These are phyloP conservation scores for Apteryx mantelli DNA, from an alignment of 2,113 vertebrate species.

Conservation along the genomic window DNA sequence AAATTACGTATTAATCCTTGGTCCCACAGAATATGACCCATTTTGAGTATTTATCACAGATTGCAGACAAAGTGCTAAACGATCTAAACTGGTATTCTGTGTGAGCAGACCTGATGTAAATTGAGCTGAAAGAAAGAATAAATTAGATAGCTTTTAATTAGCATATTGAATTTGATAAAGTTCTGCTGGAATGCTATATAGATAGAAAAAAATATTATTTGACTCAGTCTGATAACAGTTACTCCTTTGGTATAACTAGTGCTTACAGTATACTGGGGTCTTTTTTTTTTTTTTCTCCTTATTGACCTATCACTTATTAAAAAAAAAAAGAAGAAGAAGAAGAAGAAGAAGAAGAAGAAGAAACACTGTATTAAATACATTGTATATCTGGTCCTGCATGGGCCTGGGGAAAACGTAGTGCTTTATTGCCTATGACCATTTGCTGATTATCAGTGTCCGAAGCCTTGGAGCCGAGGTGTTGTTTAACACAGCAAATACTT, in stretches of 20 bases:
- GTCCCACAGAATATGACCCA: neutral
- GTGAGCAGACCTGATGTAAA: neutral
- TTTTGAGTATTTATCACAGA: neutral
- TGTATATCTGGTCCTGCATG: neutral
- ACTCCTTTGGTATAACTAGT: neutral
- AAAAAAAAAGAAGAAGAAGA: too few species aligned
- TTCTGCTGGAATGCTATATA: neutral
- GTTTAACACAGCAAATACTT: neutral
- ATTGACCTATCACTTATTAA: neutral
- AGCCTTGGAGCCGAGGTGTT: neutral
- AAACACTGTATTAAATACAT: neutral
- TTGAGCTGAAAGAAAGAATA: neutral
- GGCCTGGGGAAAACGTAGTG: rapidly evolving
- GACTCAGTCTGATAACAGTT: neutral
- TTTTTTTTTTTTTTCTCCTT: neutral
- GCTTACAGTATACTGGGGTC: neutral
- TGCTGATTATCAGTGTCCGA: neutral
- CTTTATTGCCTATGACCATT: too few species aligned
- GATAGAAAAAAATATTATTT: neutral
- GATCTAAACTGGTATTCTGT: neutral
- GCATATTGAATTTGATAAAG: neutral
- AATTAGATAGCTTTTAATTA: neutral
- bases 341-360: neutral
- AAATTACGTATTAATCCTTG: neutral
- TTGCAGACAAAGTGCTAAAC: neutral